Conservation (phyloP, 2,797 vertebrate species). For the Hephaestus fuliginosus region DNA sequence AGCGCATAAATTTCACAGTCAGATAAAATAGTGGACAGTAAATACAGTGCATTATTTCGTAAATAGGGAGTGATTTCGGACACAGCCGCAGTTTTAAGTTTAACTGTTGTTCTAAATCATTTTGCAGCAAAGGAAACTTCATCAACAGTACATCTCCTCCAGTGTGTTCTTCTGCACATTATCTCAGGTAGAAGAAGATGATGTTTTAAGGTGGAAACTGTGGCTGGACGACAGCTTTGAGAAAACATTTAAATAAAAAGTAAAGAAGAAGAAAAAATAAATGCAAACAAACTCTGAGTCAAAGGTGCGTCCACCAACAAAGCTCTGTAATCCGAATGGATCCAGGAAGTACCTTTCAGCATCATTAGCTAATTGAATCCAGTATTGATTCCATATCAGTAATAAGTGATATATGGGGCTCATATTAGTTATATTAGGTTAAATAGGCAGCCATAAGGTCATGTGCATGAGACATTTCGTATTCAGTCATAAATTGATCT, state of each 20-base stretch:
- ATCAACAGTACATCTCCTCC: neutral
- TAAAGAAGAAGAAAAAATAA: neutral
- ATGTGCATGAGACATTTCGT: conserved; percentile 67
- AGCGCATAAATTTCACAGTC: neutral
- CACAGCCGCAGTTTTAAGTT: neutral
- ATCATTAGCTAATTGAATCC: conserved; percentile 86
- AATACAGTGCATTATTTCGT: neutral
- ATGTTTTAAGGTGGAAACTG: neutral
- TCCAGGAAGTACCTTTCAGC: conserved; percentile 77
- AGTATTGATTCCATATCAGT: conserved; percentile 84
- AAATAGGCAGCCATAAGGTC: conserved; percentile 81
- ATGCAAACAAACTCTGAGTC: conserved; percentile 16
- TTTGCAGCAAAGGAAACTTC: neutral
- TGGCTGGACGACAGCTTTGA: neutral
- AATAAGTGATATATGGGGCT: conserved; percentile 84
- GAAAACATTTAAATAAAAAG: neutral
- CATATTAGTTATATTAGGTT: conserved; percentile 86
- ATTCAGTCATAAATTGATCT: conserved; percentile 81
- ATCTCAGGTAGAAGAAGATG: neutral
- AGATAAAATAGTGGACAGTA: neutral
- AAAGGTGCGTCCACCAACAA: conserved; percentile 50
- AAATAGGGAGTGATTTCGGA: neutral
- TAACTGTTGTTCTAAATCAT: neutral
- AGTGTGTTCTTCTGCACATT: neutral
- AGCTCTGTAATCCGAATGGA: conserved; percentile 70